Base-by-base conservation (phyloP, 2,113 vertebrate species). In the Eulemur macaco region DNA sequence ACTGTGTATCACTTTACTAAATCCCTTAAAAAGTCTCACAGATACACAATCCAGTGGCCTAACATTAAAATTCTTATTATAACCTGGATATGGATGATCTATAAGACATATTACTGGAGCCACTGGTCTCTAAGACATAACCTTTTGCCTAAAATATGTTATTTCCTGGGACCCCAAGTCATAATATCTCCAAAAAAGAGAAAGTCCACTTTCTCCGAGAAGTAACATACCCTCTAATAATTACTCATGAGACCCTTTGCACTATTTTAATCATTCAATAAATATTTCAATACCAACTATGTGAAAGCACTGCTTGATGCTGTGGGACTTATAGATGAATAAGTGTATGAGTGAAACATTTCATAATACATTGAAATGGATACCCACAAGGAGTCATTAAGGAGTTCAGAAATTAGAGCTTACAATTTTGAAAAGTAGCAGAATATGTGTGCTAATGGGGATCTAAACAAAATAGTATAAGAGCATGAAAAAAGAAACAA, bases 321-420 rank as follows among this genome's bases (percentile, higher is more conserved):
- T 66, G 8, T 47, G 13, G 47, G 73, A 64, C 54, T 81, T 31
- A 86, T 1, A 94, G 47, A n/a, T 74, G 45, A 63, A 0, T 89
- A 64, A 56, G 13, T 29, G 29, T n/a, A 12, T 63, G 69, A 74
- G 66, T 89, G 21, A 83, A 74, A 74, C 45, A 94, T 74, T 71
- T 71, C 52, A 84, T 66, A 89, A 77, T 47, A 77, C 56, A 76
- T 77, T 94, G 76, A 94, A 89, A 94, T 23, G 64, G 31, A 94
- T 5, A 73, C 45, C 47, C 37, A 84, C 17, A 89, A 74, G 74
- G 68, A 76, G 18, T 63, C 47, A 76, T 37, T 66, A 68, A 90
- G 47, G 73, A 80, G 15, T 94, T 71, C 42, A 94, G 39, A 71
- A 93, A 69, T 52, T 52, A 90, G 69, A 58, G 78, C 3, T 25